Base-by-base conservation (phyloP, 2,888 invertebrate genomes). In the Tricholauxania praeusta region DNA sequence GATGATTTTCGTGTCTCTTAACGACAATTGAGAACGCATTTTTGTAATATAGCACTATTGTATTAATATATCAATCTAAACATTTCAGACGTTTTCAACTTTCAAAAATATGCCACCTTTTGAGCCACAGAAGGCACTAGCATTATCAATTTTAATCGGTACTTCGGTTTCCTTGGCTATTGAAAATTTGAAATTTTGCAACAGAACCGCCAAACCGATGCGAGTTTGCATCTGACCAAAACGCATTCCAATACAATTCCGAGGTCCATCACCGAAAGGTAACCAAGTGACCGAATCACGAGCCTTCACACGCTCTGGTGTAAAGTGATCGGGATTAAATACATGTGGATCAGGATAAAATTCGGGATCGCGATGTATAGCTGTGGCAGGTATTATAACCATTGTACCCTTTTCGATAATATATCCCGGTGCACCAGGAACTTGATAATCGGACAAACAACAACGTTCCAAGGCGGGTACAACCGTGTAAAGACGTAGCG, bases 241-340 rank as follows among this genome's bases (percentile, higher is more conserved):
- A 22, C 79, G 75, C 67, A 77, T 60, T 7, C 85, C 87, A 60
- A 86, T 83, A 72, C 86, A 87, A 72, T 78, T 81, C 52, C 84
- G 78, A 1, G 85, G 86, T 4, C 87, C 87, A 64, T 84, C 84
- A n/a, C 85, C 85, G 71, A 86, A 87, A 2, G 85, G 82, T 55
- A 85, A 62, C 75, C 80, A 85, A n/a, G 80, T 73, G 53, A 78
- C 80, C 0, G 81, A 76, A 71, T 80, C 77, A 14, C 81, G 77
- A 22, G 85, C 87, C 0, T 87, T 83, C 74, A 89, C 90, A 62
- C 88, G 89, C 77, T 89, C 89, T 15, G 87, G 84, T 0, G 86
- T 81, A 80, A 91, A 91, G 77, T 90, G 85, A 22, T 91, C 89
- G 0, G 91, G 91, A 71, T 90, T 88, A 74, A 91, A 91, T 64